Percentiles rank a stretch among this genome's conserved stretches.
Conservation (phyloP, 2,113 vertebrate species). For the Bettongia penicillata region DNA sequence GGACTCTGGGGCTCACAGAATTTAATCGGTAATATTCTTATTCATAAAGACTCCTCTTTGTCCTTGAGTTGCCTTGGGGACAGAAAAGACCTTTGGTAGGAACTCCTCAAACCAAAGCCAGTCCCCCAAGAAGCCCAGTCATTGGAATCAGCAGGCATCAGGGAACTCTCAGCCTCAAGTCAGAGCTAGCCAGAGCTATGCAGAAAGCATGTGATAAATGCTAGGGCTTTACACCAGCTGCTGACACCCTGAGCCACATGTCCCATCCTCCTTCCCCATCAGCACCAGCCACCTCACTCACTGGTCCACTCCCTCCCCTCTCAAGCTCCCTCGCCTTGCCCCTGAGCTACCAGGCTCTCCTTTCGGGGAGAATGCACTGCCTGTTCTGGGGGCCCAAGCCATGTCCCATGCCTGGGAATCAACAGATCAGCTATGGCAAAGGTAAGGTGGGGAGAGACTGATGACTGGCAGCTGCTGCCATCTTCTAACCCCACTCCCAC, state of each 20-base stretch:
- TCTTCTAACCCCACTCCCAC: background rate
- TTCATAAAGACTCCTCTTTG: too few species aligned
- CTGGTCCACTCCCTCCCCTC: background rate
- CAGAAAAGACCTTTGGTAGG: background rate
- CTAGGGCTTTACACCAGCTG: background rate
- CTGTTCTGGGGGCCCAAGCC: background rate
- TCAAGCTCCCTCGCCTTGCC: background rate
- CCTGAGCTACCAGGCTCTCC: background rate
- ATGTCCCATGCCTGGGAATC: background rate
- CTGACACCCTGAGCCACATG: background rate
- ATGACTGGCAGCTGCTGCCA: background rate
- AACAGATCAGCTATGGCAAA: background rate
- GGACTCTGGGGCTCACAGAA: background rate
- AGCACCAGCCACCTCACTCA: background rate
- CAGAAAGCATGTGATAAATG: background rate
- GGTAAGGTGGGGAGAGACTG: background rate
- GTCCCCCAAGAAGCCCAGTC: background rate
- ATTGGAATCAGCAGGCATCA: background rate
- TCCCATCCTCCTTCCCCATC: background rate
- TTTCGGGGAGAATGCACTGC: background rate
- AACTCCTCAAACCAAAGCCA: background rate
- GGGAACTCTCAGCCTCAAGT: background rate
- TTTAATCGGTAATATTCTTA: background rate
- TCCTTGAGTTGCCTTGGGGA: background rate
- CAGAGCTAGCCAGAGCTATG: background rate